Conservation (phyloP, 2,888 invertebrate species). For the Rhamnusium bicolor region DNA sequence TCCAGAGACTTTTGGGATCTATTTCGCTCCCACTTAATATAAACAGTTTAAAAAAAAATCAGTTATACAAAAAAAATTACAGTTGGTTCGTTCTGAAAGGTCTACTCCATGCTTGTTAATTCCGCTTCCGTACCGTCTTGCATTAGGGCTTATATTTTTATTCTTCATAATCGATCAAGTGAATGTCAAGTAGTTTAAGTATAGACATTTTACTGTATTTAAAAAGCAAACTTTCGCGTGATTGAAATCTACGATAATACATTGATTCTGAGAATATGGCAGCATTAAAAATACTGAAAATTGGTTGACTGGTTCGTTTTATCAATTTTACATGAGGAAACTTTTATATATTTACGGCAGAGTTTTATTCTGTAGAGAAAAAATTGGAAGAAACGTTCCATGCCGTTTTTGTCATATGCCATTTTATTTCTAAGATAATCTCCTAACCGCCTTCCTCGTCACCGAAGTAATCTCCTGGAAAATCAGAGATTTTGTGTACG, state of each 20-base stretch:
- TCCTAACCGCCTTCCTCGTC: too few species aligned
- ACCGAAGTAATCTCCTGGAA: too few species aligned
- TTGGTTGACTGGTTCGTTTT: too few species aligned
- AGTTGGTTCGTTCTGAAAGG: neutral
- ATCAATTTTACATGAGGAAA: too few species aligned
- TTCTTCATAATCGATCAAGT: slow-evolving; percentile 12
- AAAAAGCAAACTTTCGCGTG: slow-evolving; percentile 2
- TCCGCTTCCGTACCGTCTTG: neutral
- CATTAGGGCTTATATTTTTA: neutral
- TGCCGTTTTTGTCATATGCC: neutral
- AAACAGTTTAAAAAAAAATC: too few species aligned
- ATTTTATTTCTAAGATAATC: neutral
- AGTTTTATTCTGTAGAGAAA: neutral
- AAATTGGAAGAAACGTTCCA: neutral
- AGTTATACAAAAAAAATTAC: too few species aligned
- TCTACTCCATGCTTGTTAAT: neutral
- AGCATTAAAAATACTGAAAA: neutral
- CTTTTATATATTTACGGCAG: too few species aligned
- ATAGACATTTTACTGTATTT: neutral
- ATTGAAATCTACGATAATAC: neutral
- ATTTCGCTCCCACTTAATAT: too few species aligned
- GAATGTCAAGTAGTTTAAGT: slow-evolving; percentile 18
- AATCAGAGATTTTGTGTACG: too few species aligned
- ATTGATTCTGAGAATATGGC: neutral
- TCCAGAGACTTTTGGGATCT: too few species aligned